These are phyloP conservation scores for Acomys russatus DNA, from an alignment of 2,797 vertebrate genomes.

Conservation along the genomic window DNA sequence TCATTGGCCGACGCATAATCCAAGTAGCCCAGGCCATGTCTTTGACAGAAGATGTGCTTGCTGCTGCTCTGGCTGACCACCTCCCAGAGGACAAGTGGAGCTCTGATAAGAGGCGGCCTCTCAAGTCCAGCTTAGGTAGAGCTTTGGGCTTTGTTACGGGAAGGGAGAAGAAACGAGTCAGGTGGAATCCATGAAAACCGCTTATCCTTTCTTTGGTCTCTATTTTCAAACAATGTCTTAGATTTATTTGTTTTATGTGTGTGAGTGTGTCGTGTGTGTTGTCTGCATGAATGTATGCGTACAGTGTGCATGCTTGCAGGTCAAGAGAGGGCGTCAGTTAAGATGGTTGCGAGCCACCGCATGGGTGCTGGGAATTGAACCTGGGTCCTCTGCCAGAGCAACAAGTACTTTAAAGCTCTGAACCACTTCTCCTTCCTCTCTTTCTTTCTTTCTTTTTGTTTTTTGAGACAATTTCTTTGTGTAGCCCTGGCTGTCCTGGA, in stretches of 20 bases:
- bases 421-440: background rate
- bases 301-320: background rate
- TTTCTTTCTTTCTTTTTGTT: too few relatives aligned
- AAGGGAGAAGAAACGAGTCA: background rate
- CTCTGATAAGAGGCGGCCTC: conserved; percentile 93
- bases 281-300: too few relatives aligned
- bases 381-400: background rate
- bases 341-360: background rate
- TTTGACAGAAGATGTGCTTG: conserved; percentile 93
- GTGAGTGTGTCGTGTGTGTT: background rate
- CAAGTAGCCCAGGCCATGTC: conserved; percentile 94
- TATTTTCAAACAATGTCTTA: background rate
- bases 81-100: conserved; percentile 90
- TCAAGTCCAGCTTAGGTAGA: conserved; percentile 97
- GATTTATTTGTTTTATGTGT: background rate
- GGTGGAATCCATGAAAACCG: background rate
- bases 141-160: background rate
- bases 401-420: background rate
- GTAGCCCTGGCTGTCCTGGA: background rate
- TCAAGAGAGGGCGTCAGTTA: background rate
- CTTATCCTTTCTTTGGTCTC: conserved; percentile 4
- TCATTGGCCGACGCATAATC: conserved; percentile 88
- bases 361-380: background rate
- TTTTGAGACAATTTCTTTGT: background rate
- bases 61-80: conserved; percentile 92